Percentiles rank a stretch among this genome's conserved stretches.
phyloP scores from a whole-genome alignment of 2,113 vertebrate species.

The Bubo bubo region DNA sequence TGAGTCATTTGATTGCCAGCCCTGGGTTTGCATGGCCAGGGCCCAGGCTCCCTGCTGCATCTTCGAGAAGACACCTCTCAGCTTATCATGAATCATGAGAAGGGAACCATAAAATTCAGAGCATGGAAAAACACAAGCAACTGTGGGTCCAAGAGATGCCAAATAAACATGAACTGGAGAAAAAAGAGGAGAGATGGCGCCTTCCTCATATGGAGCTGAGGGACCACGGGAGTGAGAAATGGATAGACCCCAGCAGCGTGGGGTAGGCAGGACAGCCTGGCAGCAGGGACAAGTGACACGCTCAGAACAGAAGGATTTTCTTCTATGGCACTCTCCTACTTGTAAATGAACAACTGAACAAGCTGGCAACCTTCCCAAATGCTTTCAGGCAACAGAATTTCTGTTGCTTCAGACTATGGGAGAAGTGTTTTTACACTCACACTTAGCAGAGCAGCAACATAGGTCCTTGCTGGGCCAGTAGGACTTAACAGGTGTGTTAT shows the following conservation, averaged over 20 bases:
- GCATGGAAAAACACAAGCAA: not conserved
- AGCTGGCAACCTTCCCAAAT: not conserved
- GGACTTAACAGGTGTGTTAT: not conserved
- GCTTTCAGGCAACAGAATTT: not conserved
- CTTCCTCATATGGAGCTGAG: not conserved
- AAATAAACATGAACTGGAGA: not conserved
- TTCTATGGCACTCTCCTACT: not conserved
- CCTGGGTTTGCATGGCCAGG: not conserved
- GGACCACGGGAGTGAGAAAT: accelerated
- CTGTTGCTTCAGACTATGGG: not conserved
- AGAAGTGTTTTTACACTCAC: not conserved
- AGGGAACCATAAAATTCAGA: constrained; percentile 22
- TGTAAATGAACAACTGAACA: not conserved
- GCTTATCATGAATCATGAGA: not conserved
- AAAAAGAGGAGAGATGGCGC: not conserved
- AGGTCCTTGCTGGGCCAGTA: not conserved
- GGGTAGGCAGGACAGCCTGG: not conserved
- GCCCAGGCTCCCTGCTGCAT: not conserved
- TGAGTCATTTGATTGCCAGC: constrained; percentile 37
- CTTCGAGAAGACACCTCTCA: not conserved
- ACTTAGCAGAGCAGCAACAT: not conserved
- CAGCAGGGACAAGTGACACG: not conserved
- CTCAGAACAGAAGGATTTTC: not conserved
- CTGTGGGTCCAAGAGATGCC: not conserved
- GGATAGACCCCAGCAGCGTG: not conserved